Base-by-base conservation (phyloP, 2,113 vertebrate species). In the Sphyrna mokarran region DNA sequence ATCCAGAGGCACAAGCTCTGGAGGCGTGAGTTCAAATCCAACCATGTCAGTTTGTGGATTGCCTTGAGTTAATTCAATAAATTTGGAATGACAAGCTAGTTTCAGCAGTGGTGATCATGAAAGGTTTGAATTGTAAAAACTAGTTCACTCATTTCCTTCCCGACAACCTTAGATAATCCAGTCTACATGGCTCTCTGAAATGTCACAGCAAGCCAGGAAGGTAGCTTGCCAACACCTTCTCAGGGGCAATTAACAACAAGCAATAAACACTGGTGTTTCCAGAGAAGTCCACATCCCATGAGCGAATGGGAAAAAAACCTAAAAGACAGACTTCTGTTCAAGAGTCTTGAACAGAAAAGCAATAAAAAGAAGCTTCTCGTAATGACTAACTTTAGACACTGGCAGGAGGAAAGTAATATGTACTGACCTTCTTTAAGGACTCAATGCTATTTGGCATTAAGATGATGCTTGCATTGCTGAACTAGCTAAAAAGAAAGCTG, bases 401-500 rank as follows among this genome's bases (percentile, higher is more conserved):
- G 10, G 10, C 22, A 54, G 86, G 54, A 48, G 2, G 33, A 33
- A 89, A 90, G 23, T 33, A 63, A 61, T 33, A 61, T 0, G 7
- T 89, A 13, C 61, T 90, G 48, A 48, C 14, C 26, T 58, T 29
- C 87, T 61, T 90, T 54, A 61, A 54, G 87, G 22, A 66, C 61
- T 93, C 61, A 66, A 37, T 93, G 90, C 33, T 93, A 33, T 40
- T 66, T 93, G 58, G 90, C 90, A 66, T 93, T 26, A 66, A 66
- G 18, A 37, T 20, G 68, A 33, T n/a, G 13, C 33, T 66, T 63
- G 89, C 33, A 66, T 37, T 93, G 66, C 61, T 68, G 58, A 68
- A 68, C 90, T 37, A 93, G 43, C 90, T 93, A 93, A 93, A 66
- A 93, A 93, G 61, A n/a, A 93, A 37, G 33, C 29, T 68, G n/a